Evolutionary conservation across 2,113 vertebrate genomes (phyloP).

Genomic region (Eonycteris spelaea): DNA sequence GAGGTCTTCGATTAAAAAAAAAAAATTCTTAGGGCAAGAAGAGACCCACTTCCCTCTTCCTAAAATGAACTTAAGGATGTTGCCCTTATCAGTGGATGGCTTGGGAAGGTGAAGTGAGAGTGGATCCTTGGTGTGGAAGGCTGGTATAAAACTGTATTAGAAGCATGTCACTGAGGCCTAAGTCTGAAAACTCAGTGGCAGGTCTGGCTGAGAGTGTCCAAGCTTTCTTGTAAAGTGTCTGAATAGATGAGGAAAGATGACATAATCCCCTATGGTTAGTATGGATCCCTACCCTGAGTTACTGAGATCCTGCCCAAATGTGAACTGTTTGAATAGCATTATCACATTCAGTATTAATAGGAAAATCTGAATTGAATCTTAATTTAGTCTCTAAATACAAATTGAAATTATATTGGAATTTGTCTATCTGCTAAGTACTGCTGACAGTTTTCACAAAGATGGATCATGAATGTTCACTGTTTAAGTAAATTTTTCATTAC

Average conservation of each 20-base stretch:
- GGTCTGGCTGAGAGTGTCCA: neutral
- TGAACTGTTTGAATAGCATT: neutral
- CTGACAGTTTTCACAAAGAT: neutral
- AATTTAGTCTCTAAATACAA: neutral
- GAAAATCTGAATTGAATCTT: neutral
- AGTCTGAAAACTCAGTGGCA: neutral
- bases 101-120: neutral
- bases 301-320: neutral
- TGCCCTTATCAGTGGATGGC: neutral
- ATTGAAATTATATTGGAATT: neutral
- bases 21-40: neutral
- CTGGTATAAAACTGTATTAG: neutral
- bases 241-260: neutral
- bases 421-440: neutral
- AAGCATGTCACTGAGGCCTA: neutral
- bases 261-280: neutral
- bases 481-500: neutral
- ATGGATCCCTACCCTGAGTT: neutral
- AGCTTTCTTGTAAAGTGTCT: neutral
- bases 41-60: neutral
- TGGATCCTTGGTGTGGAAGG: neutral
- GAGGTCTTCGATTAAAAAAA: conserved; percentile 1
- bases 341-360: neutral
- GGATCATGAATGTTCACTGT: neutral
- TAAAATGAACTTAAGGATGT: neutral